Base-by-base conservation (phyloP, 2,888 invertebrate species). In the Hypomecis atomaria region DNA sequence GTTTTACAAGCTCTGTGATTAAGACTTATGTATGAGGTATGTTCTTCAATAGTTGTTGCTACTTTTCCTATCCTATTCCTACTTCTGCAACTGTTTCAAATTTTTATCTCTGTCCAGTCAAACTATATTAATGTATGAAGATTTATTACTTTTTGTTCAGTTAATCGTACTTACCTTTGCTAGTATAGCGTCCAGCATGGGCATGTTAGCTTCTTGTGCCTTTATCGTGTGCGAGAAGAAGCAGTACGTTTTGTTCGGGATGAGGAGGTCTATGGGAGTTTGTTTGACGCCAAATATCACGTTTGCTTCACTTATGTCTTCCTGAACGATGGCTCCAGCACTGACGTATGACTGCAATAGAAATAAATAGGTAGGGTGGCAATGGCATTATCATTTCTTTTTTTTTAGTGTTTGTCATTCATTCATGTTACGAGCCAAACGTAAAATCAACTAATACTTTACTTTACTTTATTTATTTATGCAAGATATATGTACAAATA, bases 201-300 rank as follows among this genome's bases (percentile, higher is more conserved):
- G 96, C 99, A 99, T 99, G 85, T 99, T 99, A 45, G 96, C 96
- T 81, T 99, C 98, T 87, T 99, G 99, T 0, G 99, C 99, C 88
- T 99, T 99, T 77, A 99, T 99, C 0, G 99, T 99, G 86, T 99
- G 99, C 0, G 99, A 99, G 89, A 99, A 99, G 88, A 99, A 97
- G 78, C 98, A 99, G 83, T 99, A 99, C 0, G 99, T 99, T 90
- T 99, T 99, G 81, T 99, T 96, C 0, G 99, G 98, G 67, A 99
- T 96, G 8, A 99, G 94, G 45, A 97, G 95, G 79, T 99, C 98
- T 7, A 98, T 95, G 0, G 99, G 99, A 0, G 97, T 96, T 74
- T 98, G 97, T 81, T 99, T 99, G 5, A 99, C 99, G 0, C 99
- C 99, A 80, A 99, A 98, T 76, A 99, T 98, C 0, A 99, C 96